Conservation (phyloP, 2,888 invertebrate genomes). For the Agriopis marginaria region DNA sequence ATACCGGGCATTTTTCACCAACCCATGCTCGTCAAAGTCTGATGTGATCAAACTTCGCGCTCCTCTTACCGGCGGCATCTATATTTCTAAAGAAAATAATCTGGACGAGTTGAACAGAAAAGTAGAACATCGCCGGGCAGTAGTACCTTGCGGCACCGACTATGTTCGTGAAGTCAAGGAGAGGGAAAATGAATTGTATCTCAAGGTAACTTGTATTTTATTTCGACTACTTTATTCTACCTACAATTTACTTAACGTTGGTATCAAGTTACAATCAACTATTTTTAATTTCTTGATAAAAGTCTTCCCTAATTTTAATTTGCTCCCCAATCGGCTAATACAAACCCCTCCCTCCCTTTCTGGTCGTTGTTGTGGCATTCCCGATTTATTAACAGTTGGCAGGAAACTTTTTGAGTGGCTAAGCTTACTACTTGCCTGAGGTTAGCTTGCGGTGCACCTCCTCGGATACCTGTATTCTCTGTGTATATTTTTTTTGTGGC, state of each 20-base stretch:
- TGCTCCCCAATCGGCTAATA: too few relatives aligned
- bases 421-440: too few relatives aligned
- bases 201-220: slow-evolving; percentile 58
- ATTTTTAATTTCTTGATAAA: too few relatives aligned
- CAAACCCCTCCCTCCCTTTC: background rate
- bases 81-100: slow-evolving; percentile 66
- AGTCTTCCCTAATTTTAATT: too few relatives aligned
- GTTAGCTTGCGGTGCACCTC: too few relatives aligned
- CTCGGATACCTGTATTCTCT: too few relatives aligned
- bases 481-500: too few relatives aligned
- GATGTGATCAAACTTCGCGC: slow-evolving; percentile 67
- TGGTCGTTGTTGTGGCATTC: too few relatives aligned
- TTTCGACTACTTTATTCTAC: background rate
- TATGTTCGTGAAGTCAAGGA: slow-evolving; percentile 70
- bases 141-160: slow-evolving; percentile 65
- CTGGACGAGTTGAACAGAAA: slow-evolving; percentile 62
- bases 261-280: background rate
- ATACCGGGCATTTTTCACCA: slow-evolving; percentile 68
- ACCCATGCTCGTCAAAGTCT: slow-evolving; percentile 63
- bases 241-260: background rate
- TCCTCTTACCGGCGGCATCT: slow-evolving; percentile 70
- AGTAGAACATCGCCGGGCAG: slow-evolving; percentile 69
- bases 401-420: too few relatives aligned
- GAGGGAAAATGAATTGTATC: slow-evolving; percentile 67
- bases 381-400: too few relatives aligned